phyloP scores from a whole-genome alignment of 2,113 vertebrate genomes.

The Poeciliopsis retropinna region DNA sequence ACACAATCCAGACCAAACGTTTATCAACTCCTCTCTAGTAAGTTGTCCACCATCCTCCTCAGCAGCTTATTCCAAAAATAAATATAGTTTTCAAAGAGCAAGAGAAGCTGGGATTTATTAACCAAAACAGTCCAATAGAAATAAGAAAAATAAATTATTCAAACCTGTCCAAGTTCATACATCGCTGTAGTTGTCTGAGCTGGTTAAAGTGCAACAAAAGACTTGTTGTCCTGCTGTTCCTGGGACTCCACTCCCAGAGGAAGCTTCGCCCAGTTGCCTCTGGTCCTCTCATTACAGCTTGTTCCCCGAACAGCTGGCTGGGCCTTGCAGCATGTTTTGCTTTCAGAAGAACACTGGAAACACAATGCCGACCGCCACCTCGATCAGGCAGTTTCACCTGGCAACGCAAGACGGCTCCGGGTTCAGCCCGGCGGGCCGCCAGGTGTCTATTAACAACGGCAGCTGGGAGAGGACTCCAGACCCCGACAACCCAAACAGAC shows the following conservation, averaged over 20 bases:
- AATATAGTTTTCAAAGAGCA: too few relatives aligned
- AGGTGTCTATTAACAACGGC: not conserved
- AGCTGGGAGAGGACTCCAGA: not conserved
- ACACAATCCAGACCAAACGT: too few relatives aligned
- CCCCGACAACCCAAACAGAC: not conserved
- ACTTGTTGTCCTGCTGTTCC: not conserved
- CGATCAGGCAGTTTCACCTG: constrained; percentile 9
- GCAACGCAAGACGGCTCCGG: not conserved
- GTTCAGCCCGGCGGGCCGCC: not conserved
- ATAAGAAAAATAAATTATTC: too few relatives aligned
- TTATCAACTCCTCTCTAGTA: too few relatives aligned
- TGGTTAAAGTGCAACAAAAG: constrained; percentile 25
- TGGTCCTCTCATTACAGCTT: constrained; percentile 28
- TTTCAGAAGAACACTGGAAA: constrained; percentile 14
- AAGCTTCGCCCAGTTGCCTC: constrained; percentile 9
- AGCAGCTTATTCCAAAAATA: too few relatives aligned
- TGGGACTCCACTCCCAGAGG: constrained; percentile 29
- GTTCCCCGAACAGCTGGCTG: constrained; percentile 34
- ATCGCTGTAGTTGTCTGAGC: too few relatives aligned
- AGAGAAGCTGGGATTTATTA: too few relatives aligned
- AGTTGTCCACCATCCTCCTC: too few relatives aligned
- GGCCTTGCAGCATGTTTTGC: constrained; percentile 10
- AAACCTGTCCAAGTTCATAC: too few relatives aligned
- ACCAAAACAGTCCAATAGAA: too few relatives aligned
- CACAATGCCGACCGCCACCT: not conserved